Conservation (phyloP, 2,113 vertebrate species). For the Casuarius casuarius region DNA sequence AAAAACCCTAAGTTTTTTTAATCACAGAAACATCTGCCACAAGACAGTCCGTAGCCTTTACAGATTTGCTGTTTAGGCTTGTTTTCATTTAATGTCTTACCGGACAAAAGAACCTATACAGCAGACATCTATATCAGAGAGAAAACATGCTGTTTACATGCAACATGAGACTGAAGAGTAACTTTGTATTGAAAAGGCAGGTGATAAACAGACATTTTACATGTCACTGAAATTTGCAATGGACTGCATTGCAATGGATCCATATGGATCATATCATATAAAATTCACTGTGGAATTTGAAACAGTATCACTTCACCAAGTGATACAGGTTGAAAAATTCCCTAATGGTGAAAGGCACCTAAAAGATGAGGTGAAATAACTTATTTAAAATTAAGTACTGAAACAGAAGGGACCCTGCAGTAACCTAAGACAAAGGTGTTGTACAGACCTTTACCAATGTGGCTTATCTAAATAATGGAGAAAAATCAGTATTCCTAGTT, state of each 20-base stretch:
- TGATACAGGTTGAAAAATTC: background rate
- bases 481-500: background rate
- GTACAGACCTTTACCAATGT: background rate
- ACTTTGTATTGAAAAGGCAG: background rate
- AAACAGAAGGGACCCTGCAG: background rate
- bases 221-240: background rate
- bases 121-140: background rate
- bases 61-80: background rate
- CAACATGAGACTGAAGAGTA: background rate
- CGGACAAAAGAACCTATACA: background rate
- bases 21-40: background rate
- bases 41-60: background rate
- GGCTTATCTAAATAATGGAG: background rate
- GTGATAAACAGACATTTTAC: background rate
- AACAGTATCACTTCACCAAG: background rate
- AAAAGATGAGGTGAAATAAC: background rate
- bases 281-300: background rate
- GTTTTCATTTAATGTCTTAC: background rate
- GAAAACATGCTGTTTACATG: background rate
- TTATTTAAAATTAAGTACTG: background rate
- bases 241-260: background rate
- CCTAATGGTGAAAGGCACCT: background rate
- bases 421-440: background rate
- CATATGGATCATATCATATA: background rate
- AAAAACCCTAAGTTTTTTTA: background rate